These are phyloP conservation scores for Eilema depressum DNA, from an alignment of 2,888 invertebrate genomes.

Conservation along the genomic window DNA sequence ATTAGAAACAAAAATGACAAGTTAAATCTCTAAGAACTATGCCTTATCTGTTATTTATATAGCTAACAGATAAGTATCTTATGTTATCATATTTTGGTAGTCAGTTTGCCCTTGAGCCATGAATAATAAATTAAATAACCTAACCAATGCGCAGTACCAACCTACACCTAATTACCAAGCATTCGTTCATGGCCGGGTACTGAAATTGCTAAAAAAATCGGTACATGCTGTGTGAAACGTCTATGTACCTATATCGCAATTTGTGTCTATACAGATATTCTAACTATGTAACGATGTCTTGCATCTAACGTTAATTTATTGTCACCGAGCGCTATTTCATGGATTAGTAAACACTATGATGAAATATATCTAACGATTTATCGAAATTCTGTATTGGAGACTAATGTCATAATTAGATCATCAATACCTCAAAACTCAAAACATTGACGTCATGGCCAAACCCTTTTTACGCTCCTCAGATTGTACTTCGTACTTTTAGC, in stretches of 20 bases:
- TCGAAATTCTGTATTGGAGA: background rate
- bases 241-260: background rate
- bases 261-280: background rate
- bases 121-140: background rate
- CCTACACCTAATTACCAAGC: background rate
- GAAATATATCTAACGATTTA: background rate
- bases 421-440: background rate
- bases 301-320: background rate
- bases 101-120: conserved; percentile 6
- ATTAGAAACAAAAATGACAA: background rate
- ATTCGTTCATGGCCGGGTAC: background rate
- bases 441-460: conserved; percentile 9
- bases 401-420: background rate
- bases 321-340: background rate
- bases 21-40: background rate
- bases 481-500: conserved; percentile 2
- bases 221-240: background rate
- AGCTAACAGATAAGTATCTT: background rate
- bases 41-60: background rate
- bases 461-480: background rate
- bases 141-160: background rate
- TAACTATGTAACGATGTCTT: background rate
- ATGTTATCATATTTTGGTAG: background rate
- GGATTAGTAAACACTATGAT: background rate
- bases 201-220: background rate